Evolutionary conservation across 2,797 vertebrate species (phyloP).

Genomic region (Delichon dasypus): DNA sequence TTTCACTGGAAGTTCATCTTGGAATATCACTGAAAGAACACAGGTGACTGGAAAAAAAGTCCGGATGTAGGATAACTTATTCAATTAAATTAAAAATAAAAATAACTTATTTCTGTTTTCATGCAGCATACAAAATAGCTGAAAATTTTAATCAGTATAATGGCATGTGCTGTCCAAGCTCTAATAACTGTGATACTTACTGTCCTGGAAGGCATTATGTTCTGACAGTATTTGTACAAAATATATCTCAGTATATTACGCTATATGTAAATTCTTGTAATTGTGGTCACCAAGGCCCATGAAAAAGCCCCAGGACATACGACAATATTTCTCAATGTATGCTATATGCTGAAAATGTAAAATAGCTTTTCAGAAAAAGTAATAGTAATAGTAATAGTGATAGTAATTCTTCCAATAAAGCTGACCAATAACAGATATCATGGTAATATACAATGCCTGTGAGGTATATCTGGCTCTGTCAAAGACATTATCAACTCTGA

Average conservation of each 20-base stretch:
- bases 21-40: not conserved
- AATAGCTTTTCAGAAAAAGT: not conserved
- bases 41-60: not conserved
- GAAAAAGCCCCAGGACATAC: not conserved
- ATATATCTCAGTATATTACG: not conserved
- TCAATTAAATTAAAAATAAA: not conserved
- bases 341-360: not conserved
- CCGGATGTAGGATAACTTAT: not conserved
- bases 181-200: not conserved
- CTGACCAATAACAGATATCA: not conserved
- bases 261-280: not conserved
- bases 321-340: not conserved
- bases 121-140: not conserved
- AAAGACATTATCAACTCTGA: not conserved
- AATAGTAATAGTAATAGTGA: not conserved
- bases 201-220: not conserved
- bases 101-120: not conserved
- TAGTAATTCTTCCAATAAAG: not conserved
- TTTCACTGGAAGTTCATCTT: not conserved
- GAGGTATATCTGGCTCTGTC: not conserved
- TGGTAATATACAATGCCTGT: not conserved
- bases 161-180: not conserved
- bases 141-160: not conserved
- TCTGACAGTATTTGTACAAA: not conserved
- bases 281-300: not conserved